These are phyloP conservation scores for Drosophila infuscata DNA, from an alignment of 2,888 invertebrate species.

Conservation along the genomic window DNA sequence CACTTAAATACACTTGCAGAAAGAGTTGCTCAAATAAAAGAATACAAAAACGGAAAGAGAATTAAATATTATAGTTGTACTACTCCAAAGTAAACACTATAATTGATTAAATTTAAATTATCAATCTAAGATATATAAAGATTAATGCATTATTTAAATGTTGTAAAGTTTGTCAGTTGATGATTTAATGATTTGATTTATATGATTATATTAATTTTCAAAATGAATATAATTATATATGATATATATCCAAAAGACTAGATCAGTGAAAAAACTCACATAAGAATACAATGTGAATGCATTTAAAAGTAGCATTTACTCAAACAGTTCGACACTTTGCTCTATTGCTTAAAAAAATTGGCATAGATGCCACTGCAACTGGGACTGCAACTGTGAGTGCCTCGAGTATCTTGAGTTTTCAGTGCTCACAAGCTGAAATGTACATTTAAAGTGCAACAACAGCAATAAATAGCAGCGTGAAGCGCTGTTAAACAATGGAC, in stretches of 20 bases:
- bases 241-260: not conserved
- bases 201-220: not conserved
- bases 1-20: slow-evolving; percentile 22
- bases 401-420: slow-evolving; percentile 40
- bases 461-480: not conserved
- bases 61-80: not conserved
- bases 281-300: not conserved
- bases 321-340: slow-evolving; percentile 48
- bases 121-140: no score
- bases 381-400: not conserved
- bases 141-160: no score
- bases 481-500: slow-evolving; percentile 49
- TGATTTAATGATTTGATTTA: not conserved
- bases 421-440: slow-evolving; percentile 41
- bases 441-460: slow-evolving; percentile 61
- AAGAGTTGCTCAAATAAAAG: not conserved
- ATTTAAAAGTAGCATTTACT: slow-evolving; percentile 14
- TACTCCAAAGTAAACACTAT: not conserved
- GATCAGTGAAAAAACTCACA: not conserved
- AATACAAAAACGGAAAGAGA: not conserved
- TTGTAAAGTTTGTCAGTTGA: not conserved
- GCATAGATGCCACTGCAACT: slow-evolving; percentile 45
- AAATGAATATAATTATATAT: accelerated
- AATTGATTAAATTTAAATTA: not conserved
- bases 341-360: slow-evolving; percentile 42